A percentile compares a stretch with the other conserved stretches of the same genome.
phyloP scores from a whole-genome alignment of 2,113 vertebrate genomes.

The Scophthalmus maximus region DNA sequence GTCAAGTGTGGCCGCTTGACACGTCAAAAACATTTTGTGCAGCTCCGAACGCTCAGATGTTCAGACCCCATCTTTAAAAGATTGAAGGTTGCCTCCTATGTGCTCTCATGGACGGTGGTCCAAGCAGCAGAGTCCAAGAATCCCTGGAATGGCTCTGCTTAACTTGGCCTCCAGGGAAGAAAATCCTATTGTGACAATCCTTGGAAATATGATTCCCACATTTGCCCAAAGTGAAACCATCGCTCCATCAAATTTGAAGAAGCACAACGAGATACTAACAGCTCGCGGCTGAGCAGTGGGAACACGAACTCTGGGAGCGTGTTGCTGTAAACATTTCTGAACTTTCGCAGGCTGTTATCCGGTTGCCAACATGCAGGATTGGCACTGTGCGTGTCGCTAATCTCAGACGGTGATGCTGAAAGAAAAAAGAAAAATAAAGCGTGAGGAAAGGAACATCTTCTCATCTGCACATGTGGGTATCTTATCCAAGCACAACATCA shows the following conservation, averaged over 20 bases:
- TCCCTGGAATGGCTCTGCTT: slow-evolving; percentile 82
- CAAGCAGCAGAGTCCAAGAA: slow-evolving; percentile 74
- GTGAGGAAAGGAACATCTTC: slow-evolving; percentile 34
- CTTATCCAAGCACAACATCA: slow-evolving; percentile 28
- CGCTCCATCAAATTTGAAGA: slow-evolving; percentile 73
- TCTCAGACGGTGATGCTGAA: slow-evolving; percentile 53
- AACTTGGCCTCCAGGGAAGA: slow-evolving; percentile 72
- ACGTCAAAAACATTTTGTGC: slow-evolving; percentile 56
- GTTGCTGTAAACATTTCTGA: slow-evolving; percentile 55
- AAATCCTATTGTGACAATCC: slow-evolving; percentile 78
- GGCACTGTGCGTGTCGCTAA: slow-evolving; percentile 41
- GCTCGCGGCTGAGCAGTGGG: slow-evolving; percentile 46
- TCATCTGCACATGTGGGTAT: slow-evolving; percentile 48
- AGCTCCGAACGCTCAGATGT: slow-evolving; percentile 42
- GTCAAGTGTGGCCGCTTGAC: slow-evolving; percentile 54
- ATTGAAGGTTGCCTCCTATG: slow-evolving; percentile 55
- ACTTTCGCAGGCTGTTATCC: slow-evolving; percentile 70
- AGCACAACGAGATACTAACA: slow-evolving; percentile 67
- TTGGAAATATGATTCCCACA: slow-evolving; percentile 79
- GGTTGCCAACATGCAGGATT: slow-evolving; percentile 46
- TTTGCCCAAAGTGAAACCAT: slow-evolving; percentile 75
- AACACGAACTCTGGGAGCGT: slow-evolving; percentile 4
- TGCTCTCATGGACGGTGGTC: slow-evolving; percentile 69
- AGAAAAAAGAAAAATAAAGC: no score
- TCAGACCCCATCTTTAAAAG: slow-evolving; percentile 60